Percentiles rank a stretch among this genome's conserved stretches.
Conservation (phyloP, 2,888 invertebrate species). For the Tridacna crocea region DNA sequence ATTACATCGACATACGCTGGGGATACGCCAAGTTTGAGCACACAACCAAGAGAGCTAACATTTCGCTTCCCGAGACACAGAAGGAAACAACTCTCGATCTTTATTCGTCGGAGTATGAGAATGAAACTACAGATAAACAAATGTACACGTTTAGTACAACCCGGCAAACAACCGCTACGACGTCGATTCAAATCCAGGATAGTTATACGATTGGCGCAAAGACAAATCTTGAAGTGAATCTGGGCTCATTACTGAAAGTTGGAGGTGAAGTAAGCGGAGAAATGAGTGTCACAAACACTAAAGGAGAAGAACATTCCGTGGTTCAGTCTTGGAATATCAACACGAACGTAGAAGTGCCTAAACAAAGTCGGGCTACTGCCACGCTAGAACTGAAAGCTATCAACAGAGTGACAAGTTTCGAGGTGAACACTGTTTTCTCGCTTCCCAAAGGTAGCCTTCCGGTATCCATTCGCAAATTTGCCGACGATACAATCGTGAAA, state of each 20-base stretch:
- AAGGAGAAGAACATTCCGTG: constrained; percentile 57
- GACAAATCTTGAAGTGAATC: constrained; percentile 63
- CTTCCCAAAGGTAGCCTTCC: constrained; percentile 58
- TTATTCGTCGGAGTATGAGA: constrained; percentile 65
- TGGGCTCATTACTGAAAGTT: constrained; percentile 58
- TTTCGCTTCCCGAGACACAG: constrained; percentile 16
- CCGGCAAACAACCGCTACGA: constrained; percentile 58
- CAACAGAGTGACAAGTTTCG: constrained; percentile 55
- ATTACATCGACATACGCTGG: constrained; percentile 66
- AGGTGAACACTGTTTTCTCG: constrained; percentile 60
- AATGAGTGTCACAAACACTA: constrained; percentile 62
- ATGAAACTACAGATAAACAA: constrained; percentile 57
- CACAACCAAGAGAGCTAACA: constrained; percentile 49
- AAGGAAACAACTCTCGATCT: constrained; percentile 53
- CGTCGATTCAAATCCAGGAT: constrained; percentile 65
- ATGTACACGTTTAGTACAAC: constrained; percentile 60
- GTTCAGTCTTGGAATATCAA: constrained; percentile 63
- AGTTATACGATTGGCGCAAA: constrained; percentile 63
- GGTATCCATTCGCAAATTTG: constrained; percentile 51
- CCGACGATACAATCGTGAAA: constrained; percentile 56
- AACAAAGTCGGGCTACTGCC: constrained; percentile 57
- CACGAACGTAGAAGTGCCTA: constrained; percentile 61
- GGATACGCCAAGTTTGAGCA: constrained; percentile 66
- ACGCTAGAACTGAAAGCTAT: constrained; percentile 57
- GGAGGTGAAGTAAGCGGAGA: constrained; percentile 62